A percentile compares a stretch with the other conserved stretches of the same genome.
These are phyloP conservation scores for Neomonachus schauinslandi DNA, from an alignment of 2,113 vertebrate species.

Conservation along the genomic window DNA sequence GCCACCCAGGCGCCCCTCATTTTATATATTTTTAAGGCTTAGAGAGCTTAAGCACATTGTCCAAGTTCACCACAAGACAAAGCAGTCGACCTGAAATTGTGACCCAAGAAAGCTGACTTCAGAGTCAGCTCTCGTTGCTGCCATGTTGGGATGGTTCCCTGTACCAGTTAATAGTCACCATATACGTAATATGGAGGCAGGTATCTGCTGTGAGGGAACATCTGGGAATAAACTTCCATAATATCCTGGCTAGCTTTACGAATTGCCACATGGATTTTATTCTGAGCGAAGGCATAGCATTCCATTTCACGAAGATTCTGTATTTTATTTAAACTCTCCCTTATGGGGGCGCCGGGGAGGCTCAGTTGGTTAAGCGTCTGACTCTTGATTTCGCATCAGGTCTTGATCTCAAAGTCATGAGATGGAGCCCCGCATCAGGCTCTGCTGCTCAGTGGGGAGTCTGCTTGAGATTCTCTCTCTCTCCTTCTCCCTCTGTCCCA, in stretches of 20 bases:
- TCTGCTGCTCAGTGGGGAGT: background rate
- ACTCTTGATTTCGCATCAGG: background rate
- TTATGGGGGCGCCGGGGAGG: background rate
- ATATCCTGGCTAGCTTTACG: background rate
- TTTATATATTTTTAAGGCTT: background rate
- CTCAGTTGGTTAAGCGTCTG: background rate
- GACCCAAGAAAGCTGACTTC: background rate
- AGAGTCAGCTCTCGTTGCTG: background rate
- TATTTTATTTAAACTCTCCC: conserved; percentile 16
- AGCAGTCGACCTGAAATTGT: background rate
- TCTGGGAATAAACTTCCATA: background rate
- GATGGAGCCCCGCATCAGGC: background rate
- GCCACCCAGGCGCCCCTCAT: background rate
- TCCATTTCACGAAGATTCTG: background rate
- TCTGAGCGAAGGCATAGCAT: background rate
- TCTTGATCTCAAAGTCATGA: background rate
- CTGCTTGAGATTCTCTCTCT: background rate
- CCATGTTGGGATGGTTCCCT: background rate
- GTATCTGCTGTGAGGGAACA: too few relatives aligned
- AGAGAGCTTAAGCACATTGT: background rate
- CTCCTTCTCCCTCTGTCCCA: background rate
- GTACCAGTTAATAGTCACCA: background rate
- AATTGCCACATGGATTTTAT: background rate
- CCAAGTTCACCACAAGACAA: background rate
- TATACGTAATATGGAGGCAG: background rate